Evolutionary conservation across 2,797 vertebrate genomes (phyloP).

Genomic region (Tapirus indicus): DNA sequence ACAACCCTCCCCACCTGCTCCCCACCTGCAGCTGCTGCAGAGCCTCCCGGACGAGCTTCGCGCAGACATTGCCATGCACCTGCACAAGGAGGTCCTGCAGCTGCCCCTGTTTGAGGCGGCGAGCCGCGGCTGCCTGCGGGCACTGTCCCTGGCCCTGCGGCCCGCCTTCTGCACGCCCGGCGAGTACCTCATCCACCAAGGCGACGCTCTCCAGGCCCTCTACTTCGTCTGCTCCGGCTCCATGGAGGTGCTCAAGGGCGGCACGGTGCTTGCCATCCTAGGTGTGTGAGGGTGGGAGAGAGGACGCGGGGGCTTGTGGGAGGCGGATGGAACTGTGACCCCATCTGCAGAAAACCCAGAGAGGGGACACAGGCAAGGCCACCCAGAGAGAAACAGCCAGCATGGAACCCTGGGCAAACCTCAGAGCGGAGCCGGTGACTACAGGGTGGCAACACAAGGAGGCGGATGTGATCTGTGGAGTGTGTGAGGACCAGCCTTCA

Average conservation of each 20-base stretch:
- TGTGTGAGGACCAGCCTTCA: neutral
- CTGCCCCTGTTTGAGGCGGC: slow-evolving; percentile 86
- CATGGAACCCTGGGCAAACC: neutral
- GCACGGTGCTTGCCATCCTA: slow-evolving; percentile 88
- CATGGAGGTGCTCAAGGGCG: slow-evolving; percentile 89
- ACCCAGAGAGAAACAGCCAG: neutral
- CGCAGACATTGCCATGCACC: slow-evolving; percentile 88
- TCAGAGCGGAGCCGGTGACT: neutral
- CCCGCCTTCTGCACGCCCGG: slow-evolving; percentile 87
- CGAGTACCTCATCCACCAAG: slow-evolving; percentile 88
- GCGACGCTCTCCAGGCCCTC: slow-evolving; percentile 87
- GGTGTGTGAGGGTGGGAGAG: slow-evolving; percentile 77
- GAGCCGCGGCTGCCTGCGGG: slow-evolving; percentile 86
- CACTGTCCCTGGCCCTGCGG: slow-evolving; percentile 85
- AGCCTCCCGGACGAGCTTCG: slow-evolving; percentile 88
- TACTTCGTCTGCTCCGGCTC: slow-evolving; percentile 89
- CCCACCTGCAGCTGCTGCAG: slow-evolving; percentile 83
- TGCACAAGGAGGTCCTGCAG: slow-evolving; percentile 88
- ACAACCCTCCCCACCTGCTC: neutral
- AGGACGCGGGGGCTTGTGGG: neutral
- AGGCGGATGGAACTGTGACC: neutral
- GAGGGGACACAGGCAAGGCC: neutral
- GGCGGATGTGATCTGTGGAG: neutral
- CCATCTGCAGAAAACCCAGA: neutral
- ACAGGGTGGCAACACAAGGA: neutral